Evolutionary conservation across 2,888 invertebrate genomes (phyloP).

Genomic region (Pammene fasciana): DNA sequence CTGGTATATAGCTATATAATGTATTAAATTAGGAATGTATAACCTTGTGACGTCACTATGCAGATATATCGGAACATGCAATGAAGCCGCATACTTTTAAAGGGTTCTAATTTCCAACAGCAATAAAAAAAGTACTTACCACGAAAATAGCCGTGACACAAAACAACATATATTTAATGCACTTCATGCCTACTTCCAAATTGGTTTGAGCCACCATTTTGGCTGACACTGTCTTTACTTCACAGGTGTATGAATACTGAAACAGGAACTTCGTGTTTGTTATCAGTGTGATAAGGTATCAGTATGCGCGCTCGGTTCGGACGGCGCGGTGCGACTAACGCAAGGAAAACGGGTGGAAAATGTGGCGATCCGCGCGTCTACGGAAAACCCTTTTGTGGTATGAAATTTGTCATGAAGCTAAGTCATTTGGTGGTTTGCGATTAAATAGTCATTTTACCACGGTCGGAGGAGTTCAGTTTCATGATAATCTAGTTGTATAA

Average conservation of each 20-base stretch:
- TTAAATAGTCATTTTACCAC: no score
- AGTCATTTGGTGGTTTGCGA: no score
- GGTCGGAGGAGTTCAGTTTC: no score
- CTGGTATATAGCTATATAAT: neutral
- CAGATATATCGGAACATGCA: neutral
- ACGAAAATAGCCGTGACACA: conserved; percentile 90
- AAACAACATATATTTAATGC: conserved; percentile 90
- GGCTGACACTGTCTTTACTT: conserved; percentile 40
- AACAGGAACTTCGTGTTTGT: conserved; percentile 37
- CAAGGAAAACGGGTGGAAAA: conserved; percentile 52
- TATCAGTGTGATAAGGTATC: conserved; percentile 57
- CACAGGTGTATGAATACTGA: conserved; percentile 48
- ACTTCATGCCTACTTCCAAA: conserved; percentile 87
- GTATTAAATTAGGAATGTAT: neutral
- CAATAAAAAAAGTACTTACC: conserved; percentile 80
- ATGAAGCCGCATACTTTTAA: conserved; percentile 1
- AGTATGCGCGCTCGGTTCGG: conserved; percentile 45
- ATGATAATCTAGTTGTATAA: no score
- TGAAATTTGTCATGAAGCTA: neutral
- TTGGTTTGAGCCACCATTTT: conserved; percentile 66
- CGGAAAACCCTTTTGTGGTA: conserved; percentile 18
- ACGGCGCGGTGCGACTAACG: conserved; percentile 46
- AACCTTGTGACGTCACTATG: conserved; percentile 25
- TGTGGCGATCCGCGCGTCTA: conserved; percentile 23
- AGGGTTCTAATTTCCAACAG: neutral